Conservation (phyloP, 2,888 invertebrate species). For the Electrophaes corylata region DNA sequence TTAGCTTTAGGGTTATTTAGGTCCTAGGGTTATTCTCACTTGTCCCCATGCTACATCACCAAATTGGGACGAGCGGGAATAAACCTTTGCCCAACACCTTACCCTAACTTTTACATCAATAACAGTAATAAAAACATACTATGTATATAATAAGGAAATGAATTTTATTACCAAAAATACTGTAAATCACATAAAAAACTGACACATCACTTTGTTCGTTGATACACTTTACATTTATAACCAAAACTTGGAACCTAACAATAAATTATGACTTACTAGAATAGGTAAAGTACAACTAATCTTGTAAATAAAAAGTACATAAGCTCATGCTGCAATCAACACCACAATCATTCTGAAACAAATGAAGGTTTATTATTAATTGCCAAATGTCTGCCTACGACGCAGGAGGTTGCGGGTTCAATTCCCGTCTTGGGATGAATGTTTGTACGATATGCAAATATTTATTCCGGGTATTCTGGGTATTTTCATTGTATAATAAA, state of each 20-base stretch:
- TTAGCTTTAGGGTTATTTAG: no score
- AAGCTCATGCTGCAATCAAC: constrained; percentile 70
- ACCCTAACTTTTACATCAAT: no score
- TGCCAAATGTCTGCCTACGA: no score
- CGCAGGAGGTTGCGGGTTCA: no score
- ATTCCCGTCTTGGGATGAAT: no score
- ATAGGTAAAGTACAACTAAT: constrained; percentile 40
- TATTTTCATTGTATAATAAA: no score
- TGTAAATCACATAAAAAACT: constrained; percentile 48
- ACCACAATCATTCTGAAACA: constrained; percentile 81
- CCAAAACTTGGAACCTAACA: constrained; percentile 48
- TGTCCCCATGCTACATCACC: no score
- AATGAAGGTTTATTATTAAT: constrained; percentile 24
- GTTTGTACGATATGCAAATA: no score
- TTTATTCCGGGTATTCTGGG: no score
- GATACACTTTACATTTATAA: constrained; percentile 32
- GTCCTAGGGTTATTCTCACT: no score
- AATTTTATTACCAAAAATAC: constrained; percentile 68
- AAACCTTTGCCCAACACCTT: no score
- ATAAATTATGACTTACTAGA: constrained; percentile 64
- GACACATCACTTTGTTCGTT: constrained; percentile 37
- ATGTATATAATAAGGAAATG: constrained; percentile 20
- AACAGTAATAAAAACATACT: background rate
- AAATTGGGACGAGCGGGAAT: no score
- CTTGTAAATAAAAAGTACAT: constrained; percentile 26